Percentiles rank a stretch among this genome's conserved stretches.
phyloP scores from a whole-genome alignment of 2,888 invertebrate genomes.

The Glyphotaelius pellucidus region DNA sequence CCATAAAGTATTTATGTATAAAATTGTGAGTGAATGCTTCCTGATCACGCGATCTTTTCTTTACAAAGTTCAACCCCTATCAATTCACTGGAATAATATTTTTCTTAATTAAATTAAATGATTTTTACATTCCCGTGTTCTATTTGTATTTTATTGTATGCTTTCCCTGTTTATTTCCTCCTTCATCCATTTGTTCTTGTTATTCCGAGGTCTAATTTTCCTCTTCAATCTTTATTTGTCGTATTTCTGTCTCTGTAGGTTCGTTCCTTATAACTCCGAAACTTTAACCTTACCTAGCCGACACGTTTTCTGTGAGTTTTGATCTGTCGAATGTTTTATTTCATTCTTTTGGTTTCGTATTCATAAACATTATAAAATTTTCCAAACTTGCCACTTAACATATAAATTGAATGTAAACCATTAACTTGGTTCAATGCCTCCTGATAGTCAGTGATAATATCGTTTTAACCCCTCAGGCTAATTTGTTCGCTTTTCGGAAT shows the following conservation, averaged over 20 bases:
- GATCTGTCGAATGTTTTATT: neutral
- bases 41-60: neutral
- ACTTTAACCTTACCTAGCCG: neutral
- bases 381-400: neutral
- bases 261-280: neutral
- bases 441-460: no score
- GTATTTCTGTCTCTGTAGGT: neutral
- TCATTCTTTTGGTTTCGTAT: neutral
- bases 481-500: no score
- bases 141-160: neutral
- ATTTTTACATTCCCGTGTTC: neutral
- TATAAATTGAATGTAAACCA: no score
- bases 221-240: neutral
- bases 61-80: neutral
- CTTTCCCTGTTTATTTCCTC: neutral
- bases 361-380: neutral
- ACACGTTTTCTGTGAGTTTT: neutral
- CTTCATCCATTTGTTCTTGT: neutral
- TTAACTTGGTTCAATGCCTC: no score
- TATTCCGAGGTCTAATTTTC: neutral
- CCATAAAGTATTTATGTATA: neutral
- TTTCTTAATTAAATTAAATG: neutral
- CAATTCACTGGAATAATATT: neutral
- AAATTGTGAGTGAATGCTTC: neutral
- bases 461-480: no score